Base-by-base conservation (phyloP, 1,140 invertebrate species). In the Hylyphantes graminicola region DNA sequence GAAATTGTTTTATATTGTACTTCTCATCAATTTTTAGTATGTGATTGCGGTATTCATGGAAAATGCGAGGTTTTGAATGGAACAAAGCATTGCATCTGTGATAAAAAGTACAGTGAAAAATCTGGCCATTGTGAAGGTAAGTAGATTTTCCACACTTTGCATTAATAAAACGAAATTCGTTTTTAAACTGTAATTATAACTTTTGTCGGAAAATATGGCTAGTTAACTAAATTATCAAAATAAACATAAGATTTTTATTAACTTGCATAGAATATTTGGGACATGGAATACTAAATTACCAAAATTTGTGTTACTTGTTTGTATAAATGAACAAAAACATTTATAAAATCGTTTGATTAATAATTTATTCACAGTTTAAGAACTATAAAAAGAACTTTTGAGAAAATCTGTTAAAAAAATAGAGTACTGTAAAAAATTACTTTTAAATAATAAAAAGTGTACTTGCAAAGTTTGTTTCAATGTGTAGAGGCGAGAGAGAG, bases 81-180 rank as follows among this genome's bases (percentile, higher is more conserved):
- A 13, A 17, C 50, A 51, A 70, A 70, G 13, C 15, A 7, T 8
- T 70, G 67, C 4, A 15, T n/a, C 2, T 70, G 67, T 8, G 10
- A 50, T 51, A 48, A 50, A 8, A 51, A 17, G 10, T 70, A 70
- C 48, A n/a, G 48, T n/a, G 48, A 17, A 15, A 51, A n/a, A 7
- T 3, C 50, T 70, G 67, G 67, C 50, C 50, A 15, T 12, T 70
- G 67, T 6, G 65, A 70, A 70, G 51, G 67, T 70, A 50, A 70
- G 50, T 59, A 59, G n/a, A 59, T 59, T 59, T 59, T 59, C 57
- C 11, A 13, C 3, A 59, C n/a, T 13, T 59, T 13, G 11, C 57
- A 13, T 1, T 7, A 59, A 59, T 13, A 59, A n/a, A 12, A 59
- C 57, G n/a, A 13, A 59, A 59, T 2, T 12, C 6, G n/a, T 59